Base-by-base conservation (phyloP, 2,113 vertebrate species). In the Climacteris rufus region DNA sequence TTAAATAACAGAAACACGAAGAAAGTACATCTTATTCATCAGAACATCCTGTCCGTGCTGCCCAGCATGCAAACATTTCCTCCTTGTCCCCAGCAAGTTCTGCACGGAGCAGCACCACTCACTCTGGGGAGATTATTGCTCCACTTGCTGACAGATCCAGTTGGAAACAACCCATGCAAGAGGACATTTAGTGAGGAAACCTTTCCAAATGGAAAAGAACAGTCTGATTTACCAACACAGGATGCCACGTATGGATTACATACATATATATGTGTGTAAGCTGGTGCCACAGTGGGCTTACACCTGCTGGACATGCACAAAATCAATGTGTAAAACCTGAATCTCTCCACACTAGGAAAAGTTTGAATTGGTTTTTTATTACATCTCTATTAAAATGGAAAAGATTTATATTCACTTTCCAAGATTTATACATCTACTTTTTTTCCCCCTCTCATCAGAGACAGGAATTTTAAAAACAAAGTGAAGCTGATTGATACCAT, bases 1-100 rank as follows among this genome's bases (percentile, higher is more conserved):
- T 83, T 89, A 92, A 96, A 53, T 76, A 88, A 90, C 81, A 94
- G 91, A 79, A 96, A 65, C 83, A 78, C 7, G 21, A 72, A 93
- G 87, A 95, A 93, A 90, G 96, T 74, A 94, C 94, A 92, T 95
- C 77, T 94, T 91, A 90, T 95, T 88, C 82, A 95, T 52, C 86
- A 79, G 92, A 96, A 97, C 94, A 92, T 61, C 80, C 91, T 90
- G 94, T 96, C 89, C 89, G 3, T 89, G 77, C 90, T 91, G 92
- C 81, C 90, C 68, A 93, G 92, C 88, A 89, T 89, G 91, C 89
- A 94, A 94, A 87, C 78, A 69, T 86, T 92, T 61, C 87, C 68
- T 85, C 60, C 69, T 59, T 17, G 76, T 94, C 83, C 91, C 87
- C 91, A 91, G 83, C 54, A 94, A 79, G 78, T 79, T 54, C 87